A percentile compares a stretch with the other conserved stretches of the same genome.
Evolutionary conservation across 2,797 vertebrate genomes (phyloP).

Genomic region (Champsocephalus esox): DNA sequence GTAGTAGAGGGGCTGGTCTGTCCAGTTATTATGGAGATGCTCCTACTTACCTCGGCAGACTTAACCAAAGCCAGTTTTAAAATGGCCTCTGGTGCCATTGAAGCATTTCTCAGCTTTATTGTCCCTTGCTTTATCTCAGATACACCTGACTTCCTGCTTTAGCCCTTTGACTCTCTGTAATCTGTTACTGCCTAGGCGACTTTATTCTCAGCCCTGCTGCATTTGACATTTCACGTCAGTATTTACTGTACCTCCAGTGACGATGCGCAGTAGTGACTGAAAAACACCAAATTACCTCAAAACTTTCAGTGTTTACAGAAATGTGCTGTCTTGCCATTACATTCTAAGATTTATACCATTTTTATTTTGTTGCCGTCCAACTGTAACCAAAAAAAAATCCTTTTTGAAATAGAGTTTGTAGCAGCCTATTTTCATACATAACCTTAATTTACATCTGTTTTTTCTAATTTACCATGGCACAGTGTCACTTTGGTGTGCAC

Average conservation of each 20-base stretch:
- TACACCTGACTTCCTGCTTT: slow-evolving; percentile 52
- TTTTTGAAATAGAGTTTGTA: slow-evolving; percentile 51
- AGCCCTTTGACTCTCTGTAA: slow-evolving; percentile 42
- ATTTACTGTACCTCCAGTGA: slow-evolving; percentile 63
- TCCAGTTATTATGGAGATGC: slow-evolving; percentile 59
- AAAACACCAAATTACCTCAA: slow-evolving; percentile 79
- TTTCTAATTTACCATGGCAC: slow-evolving; percentile 45
- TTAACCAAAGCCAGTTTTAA: slow-evolving; percentile 84
- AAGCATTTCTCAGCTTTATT: slow-evolving; percentile 76
- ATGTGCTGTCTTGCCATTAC: slow-evolving; percentile 71
- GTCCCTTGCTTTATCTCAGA: slow-evolving; percentile 65
- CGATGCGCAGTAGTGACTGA: slow-evolving; percentile 47
- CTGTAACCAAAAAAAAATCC: slow-evolving; percentile 67
- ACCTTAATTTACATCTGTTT: slow-evolving; percentile 32
- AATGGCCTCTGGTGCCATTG: slow-evolving; percentile 64
- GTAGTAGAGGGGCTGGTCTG: slow-evolving; percentile 64
- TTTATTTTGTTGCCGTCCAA: slow-evolving; percentile 66
- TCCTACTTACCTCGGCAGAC: slow-evolving; percentile 68
- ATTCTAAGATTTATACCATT: slow-evolving; percentile 33
- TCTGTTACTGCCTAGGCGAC: slow-evolving; percentile 28
- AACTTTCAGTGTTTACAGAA: slow-evolving; percentile 78
- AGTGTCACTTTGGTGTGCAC: slow-evolving; percentile 59
- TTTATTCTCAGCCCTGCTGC: slow-evolving; percentile 38
- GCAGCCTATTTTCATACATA: slow-evolving; percentile 41
- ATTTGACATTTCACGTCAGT: slow-evolving; percentile 58